A percentile compares a stretch with the other conserved stretches of the same genome.
phyloP scores from a whole-genome alignment of 2,113 vertebrate species.

The Podarcis raffonei region DNA sequence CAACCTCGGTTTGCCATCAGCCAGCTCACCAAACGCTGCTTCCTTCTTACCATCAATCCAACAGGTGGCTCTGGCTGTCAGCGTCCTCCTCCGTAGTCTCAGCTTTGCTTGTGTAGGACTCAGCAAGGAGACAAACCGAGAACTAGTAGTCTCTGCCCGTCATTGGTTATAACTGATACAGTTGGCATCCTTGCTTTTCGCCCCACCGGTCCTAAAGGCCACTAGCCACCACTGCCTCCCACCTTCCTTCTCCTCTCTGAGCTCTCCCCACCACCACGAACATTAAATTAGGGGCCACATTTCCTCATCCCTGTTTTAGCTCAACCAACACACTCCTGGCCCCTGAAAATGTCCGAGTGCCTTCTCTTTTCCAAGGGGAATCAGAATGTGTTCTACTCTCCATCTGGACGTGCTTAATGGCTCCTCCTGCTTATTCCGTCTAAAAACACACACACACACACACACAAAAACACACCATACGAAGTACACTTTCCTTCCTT shows the following conservation, averaged over 20 bases:
- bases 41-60: too few species aligned
- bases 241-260: not conserved
- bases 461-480: not conserved
- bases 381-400: not conserved
- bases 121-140: too few species aligned
- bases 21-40: too few species aligned
- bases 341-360: not conserved
- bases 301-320: not conserved
- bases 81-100: too few species aligned
- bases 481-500: not conserved
- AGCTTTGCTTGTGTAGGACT: too few species aligned
- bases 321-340: not conserved
- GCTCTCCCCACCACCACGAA: not conserved
- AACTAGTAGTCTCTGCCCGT: too few species aligned
- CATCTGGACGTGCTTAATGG: constrained; percentile 10
- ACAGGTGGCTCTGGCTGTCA: too few species aligned
- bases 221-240: too few species aligned
- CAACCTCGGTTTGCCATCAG: too few species aligned
- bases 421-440: not conserved
- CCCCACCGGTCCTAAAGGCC: too few species aligned
- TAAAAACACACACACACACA: not conserved
- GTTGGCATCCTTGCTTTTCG: too few species aligned
- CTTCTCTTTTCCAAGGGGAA: not conserved
- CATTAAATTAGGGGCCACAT: not conserved
- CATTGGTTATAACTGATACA: too few species aligned